Evolutionary conservation across 2,113 vertebrate genomes (phyloP).

Genomic region (Dolichallabes microphthalmus): DNA sequence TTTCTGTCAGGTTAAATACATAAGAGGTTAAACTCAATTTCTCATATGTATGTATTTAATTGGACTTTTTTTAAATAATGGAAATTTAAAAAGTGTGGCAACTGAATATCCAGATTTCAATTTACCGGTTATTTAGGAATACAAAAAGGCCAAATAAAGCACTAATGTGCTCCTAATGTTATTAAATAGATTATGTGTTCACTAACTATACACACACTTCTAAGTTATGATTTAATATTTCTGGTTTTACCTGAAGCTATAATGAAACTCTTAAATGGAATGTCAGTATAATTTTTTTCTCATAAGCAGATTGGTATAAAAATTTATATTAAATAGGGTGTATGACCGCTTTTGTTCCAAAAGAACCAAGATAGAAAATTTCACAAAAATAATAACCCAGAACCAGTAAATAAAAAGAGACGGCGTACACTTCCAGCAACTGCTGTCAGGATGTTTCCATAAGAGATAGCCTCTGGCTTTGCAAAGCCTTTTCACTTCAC

Average conservation of each 20-base stretch:
- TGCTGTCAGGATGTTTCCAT: slow-evolving; percentile 49
- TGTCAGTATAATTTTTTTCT: neutral
- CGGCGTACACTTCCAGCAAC: slow-evolving; percentile 47
- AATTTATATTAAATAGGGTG: neutral
- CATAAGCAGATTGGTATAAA: neutral
- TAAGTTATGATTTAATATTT: neutral
- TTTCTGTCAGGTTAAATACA: no score
- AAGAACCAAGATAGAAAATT: neutral
- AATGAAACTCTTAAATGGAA: neutral
- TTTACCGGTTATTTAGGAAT: neutral
- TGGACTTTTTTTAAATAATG: no score
- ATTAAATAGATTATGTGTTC: neutral
- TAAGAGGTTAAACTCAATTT: no score
- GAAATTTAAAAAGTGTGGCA: neutral
- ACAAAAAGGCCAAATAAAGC: neutral
- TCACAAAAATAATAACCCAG: neutral
- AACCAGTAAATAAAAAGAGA: slow-evolving; percentile 26
- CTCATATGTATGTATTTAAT: no score
- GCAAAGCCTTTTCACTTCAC: slow-evolving; percentile 51
- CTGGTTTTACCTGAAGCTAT: neutral
- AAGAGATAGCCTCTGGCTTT: slow-evolving; percentile 50
- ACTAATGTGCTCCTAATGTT: neutral
- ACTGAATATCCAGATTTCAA: neutral
- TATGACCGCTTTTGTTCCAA: neutral
- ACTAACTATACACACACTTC: neutral